phyloP scores from a whole-genome alignment of 1,140 invertebrate genomes.

The Atta colombica region DNA sequence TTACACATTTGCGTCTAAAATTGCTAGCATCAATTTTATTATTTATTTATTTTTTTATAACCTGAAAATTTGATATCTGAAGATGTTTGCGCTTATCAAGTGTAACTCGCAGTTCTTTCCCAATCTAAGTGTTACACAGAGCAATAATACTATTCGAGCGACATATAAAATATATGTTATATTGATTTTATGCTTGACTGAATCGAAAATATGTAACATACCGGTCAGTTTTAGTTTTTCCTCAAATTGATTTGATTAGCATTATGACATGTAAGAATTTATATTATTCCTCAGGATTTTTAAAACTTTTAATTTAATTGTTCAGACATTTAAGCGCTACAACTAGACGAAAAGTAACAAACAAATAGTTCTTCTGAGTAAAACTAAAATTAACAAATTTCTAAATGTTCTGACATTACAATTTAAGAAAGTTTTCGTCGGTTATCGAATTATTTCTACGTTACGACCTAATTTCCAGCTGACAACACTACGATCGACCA shows the following conservation, averaged over 20 bases:
- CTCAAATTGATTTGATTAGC: neutral
- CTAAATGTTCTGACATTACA: neutral
- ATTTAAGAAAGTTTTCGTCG: slow-evolving; percentile 6
- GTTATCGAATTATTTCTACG: neutral
- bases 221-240: neutral
- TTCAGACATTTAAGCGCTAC: slow-evolving; percentile 55
- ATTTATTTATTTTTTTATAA: neutral
- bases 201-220: neutral
- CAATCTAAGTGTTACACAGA: neutral
- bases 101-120: no score
- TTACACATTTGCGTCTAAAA: neutral
- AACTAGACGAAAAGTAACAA: neutral
- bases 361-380: neutral
- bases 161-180: neutral
- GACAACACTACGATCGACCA: slow-evolving; percentile 71
- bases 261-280: neutral
- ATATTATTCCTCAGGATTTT: neutral
- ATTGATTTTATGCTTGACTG: neutral
- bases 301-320: slow-evolving; percentile 43
- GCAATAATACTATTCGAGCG: neutral
- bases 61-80: neutral
- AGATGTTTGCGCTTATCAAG: neutral
- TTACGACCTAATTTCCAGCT: slow-evolving; percentile 64
- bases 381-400: slow-evolving; percentile 13
- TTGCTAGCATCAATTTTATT: neutral